Percentiles rank a stretch among this genome's conserved stretches.
Evolutionary conservation across 2,113 vertebrate genomes (phyloP).

Genomic region (Prionailurus bengalensis): DNA sequence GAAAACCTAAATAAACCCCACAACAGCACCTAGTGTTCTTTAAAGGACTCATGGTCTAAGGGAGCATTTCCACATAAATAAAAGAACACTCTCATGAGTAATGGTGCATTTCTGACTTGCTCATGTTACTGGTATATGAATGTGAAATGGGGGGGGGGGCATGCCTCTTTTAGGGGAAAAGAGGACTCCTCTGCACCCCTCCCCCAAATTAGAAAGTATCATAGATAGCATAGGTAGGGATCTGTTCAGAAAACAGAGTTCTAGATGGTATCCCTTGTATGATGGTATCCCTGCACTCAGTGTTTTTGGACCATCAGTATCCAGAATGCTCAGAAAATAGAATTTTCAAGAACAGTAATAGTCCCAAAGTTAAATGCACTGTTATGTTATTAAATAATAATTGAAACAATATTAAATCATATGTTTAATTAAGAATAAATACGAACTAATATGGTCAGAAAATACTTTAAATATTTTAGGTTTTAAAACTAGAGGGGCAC

Average conservation of each 20-base stretch:
- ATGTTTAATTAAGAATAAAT: slow-evolving; percentile 37
- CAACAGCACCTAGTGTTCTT: background rate
- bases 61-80: background rate
- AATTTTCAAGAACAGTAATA: background rate
- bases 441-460: background rate
- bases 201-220: background rate
- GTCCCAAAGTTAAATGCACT: background rate
- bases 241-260: background rate
- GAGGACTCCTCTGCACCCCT: background rate
- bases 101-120: background rate
- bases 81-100: background rate
- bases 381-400: background rate
- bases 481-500: no score
- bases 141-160: fast-evolving
- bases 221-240: background rate
- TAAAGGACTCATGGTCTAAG: background rate
- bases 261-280: background rate
- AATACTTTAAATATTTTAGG: background rate
- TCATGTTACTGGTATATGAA: background rate
- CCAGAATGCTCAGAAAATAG: background rate
- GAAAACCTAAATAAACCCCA: slow-evolving; percentile 72
- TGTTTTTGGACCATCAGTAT: background rate
- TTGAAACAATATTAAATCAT: background rate
- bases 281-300: background rate
- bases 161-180: background rate